Base-by-base conservation (phyloP, 2,797 vertebrate species). In the Channallabes apus region DNA sequence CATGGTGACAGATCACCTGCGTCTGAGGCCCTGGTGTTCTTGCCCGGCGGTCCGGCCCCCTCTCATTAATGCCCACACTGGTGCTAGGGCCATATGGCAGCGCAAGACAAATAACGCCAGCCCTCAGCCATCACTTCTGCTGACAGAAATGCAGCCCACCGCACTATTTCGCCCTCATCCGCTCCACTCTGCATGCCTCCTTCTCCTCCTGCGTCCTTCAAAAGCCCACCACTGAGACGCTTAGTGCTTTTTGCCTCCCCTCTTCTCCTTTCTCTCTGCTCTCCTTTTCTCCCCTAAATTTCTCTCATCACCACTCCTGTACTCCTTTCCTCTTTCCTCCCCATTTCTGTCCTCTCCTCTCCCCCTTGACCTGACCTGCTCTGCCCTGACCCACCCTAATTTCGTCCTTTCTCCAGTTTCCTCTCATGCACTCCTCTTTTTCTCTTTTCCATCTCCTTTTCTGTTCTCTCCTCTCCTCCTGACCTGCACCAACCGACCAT, bases 81-180 rank as follows among this genome's bases (percentile, higher is more conserved):
- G 94, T 87, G 92, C 90, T 91, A 94, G 94, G 94, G 91, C 94
- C 90, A 92, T 91, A 87, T 95, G 95, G 94, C 95, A 95, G 94
- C 92, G 93, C 93, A 95, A 95, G 95, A 96, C 95, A 94, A 95
- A 96, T 95, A 96, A 94, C 92, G 91, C 89, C 91, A 93, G 90
- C 90, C 89, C 92, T 95, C 94, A 94, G 94, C 94, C 94, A 96
- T 96, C 93, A 95, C 94, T 96, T 96, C 93, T 95, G 94, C 93
- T 96, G 95, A 96, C 95, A 96, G 94, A 95, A 95, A 91, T 95
- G 93, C 95, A 95, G 94, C 94, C 95, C 94, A 92, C 94, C 93
- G 93, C 94, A 94, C 93, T 95, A 94, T 95, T 95, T 92, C 86
- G 93, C 94, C 94, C 94, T 94, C 94, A 91, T 91, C 85, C 71